Evolutionary conservation across 2,113 vertebrate genomes (phyloP), one percentile per base, ranked within the genome.

Genomic region (Melierax canorus): DNA sequence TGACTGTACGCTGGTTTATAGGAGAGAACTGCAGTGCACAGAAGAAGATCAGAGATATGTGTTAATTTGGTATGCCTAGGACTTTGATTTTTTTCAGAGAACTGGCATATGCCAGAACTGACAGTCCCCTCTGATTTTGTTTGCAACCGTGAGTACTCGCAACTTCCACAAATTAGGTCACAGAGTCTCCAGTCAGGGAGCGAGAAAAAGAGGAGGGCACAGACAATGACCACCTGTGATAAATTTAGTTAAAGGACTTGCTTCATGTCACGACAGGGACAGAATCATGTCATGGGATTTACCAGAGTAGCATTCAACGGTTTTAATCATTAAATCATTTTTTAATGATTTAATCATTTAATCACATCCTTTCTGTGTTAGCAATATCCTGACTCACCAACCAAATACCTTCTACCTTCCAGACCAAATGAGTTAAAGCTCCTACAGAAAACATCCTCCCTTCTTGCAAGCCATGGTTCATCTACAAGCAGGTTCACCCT

Each of bases 1-100:
- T 18, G 12, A 50, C 56, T 2, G 0, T n/a, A n/a, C 0, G 0
- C 43, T 53, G n/a, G 11, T 48, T 76, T 10, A 29, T 19, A 24
- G 63, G 43, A 81, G 24, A 34, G 36, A 86, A 34, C 39, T 43
- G 46, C 2, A 1, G 26, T 34, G 20, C 29, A 51, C 20, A 30
- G 36, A 22, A 29, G 27, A 43, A 68, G 59, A 36, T 2, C 5
- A 22, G 41, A 63, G 27, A 7, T 15, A 69, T 8, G 26, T 48
- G 24, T 22, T 55, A 20, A 59, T 59, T 6, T 53, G 26, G 18
- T 34, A 64, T 18, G n/a, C 48, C 62, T 12, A 32, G 41, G 63
- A 84, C 27, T 53, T 71, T 4, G 5, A 4, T 46, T 21, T 48
- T 78, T 55, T 60, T 7, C 12, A 30, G 38, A n/a, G 38, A 78